Conservation (phyloP, 2,113 vertebrate species). For the Tenebrosternarchus preto region DNA sequence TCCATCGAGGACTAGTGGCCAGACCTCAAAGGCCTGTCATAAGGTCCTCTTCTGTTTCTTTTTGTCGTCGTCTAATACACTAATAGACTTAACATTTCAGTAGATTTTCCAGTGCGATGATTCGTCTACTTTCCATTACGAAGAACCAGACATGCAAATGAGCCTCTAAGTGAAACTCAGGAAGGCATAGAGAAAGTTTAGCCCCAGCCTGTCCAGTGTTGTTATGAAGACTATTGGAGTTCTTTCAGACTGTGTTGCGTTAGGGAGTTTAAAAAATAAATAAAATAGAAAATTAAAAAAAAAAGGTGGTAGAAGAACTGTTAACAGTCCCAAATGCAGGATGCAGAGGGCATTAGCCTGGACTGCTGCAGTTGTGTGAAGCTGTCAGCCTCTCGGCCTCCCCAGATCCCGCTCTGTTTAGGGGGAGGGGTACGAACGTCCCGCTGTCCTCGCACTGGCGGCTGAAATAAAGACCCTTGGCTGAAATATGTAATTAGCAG, state of each 20-base stretch:
- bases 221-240: slow-evolving; percentile 12
- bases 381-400: slow-evolving; percentile 5
- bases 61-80: slow-evolving; percentile 30
- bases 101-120: slow-evolving; percentile 40
- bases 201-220: slow-evolving; percentile 20
- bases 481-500: slow-evolving; percentile 56
- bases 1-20: slow-evolving; percentile 35
- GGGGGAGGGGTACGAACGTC: slow-evolving; percentile 37
- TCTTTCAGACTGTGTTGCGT: slow-evolving; percentile 11
- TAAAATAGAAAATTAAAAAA: too few relatives aligned
- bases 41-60: slow-evolving; percentile 38
- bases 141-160: slow-evolving; percentile 47
- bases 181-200: slow-evolving; percentile 33
- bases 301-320: not conserved
- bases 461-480: slow-evolving; percentile 48
- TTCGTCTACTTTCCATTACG: slow-evolving; percentile 28
- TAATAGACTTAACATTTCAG: slow-evolving; percentile 41
- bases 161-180: slow-evolving; percentile 17
- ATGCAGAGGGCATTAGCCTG: not conserved
- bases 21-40: slow-evolving; percentile 40
- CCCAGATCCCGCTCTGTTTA: slow-evolving; percentile 15
- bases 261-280: too few relatives aligned
- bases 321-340: slow-evolving; percentile 9
- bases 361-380: not conserved
- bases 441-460: slow-evolving; percentile 46